A percentile compares a stretch with the other conserved stretches of the same genome.
Conservation (phyloP, 2,113 vertebrate genomes). For the Bos taurus region ARS-UCD2.0 NC_037342.1:67162001-67162500, state of each 20-base stretch:
- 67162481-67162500: background rate
- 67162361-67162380: background rate
- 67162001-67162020: no score
- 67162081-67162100: background rate
- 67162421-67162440: background rate
- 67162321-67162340: background rate
- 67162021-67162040: background rate
- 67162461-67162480: background rate
- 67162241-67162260: background rate
- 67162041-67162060: background rate
- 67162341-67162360: background rate
- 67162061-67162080: background rate
- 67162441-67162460: background rate
- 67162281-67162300: background rate
- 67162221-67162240: background rate
- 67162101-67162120: background rate
- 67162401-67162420: conserved; percentile 17
- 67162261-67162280: background rate
- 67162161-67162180: background rate
- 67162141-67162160: background rate
- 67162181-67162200: background rate
- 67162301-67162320: background rate
- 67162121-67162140: background rate
- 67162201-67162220: background rate
- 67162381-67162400: background rate